phyloP scores from a whole-genome alignment of 2,797 vertebrate genomes.

The Cyprinodon diabolis region DNA sequence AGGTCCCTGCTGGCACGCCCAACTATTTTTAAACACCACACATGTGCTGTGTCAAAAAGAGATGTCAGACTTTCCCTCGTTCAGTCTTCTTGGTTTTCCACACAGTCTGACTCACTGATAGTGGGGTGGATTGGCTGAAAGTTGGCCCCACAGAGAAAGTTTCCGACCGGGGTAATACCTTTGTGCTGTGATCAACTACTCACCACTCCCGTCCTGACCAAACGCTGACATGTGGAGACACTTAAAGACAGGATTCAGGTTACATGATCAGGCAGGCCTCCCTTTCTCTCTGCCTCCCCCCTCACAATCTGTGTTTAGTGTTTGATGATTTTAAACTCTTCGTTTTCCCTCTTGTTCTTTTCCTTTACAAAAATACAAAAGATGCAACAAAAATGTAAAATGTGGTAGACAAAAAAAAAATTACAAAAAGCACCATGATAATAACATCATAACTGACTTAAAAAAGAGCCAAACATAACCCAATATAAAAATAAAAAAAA shows the following conservation, averaged over 20 bases:
- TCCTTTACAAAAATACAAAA: neutral
- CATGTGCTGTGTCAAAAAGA: constrained; percentile 68
- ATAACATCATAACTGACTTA: neutral
- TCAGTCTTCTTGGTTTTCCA: constrained; percentile 62
- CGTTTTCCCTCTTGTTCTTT: neutral
- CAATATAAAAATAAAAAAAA: no score
- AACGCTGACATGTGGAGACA: constrained; percentile 71
- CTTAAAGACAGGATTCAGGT: constrained; percentile 67
- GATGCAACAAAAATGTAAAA: neutral
- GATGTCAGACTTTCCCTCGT: constrained; percentile 77
- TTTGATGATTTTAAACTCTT: neutral
- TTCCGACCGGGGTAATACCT: constrained; percentile 62
- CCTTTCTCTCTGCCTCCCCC: constrained; percentile 27
- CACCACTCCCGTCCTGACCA: constrained; percentile 49
- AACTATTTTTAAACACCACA: constrained; percentile 74
- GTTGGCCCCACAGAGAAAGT: constrained; percentile 35
- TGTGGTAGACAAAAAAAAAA: no score
- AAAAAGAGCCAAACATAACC: neutral
- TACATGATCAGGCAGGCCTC: constrained; percentile 56
- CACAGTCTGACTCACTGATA: constrained; percentile 70
- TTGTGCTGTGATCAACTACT: constrained; percentile 35
- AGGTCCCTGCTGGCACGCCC: constrained; percentile 43
- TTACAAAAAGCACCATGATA: no score
- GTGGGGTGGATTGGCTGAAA: constrained; percentile 51
- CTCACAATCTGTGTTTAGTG: constrained; percentile 21